These are phyloP conservation scores for Polypedilum pembai DNA, from an alignment of 1,140 invertebrate genomes.

Conservation along the genomic window DNA sequence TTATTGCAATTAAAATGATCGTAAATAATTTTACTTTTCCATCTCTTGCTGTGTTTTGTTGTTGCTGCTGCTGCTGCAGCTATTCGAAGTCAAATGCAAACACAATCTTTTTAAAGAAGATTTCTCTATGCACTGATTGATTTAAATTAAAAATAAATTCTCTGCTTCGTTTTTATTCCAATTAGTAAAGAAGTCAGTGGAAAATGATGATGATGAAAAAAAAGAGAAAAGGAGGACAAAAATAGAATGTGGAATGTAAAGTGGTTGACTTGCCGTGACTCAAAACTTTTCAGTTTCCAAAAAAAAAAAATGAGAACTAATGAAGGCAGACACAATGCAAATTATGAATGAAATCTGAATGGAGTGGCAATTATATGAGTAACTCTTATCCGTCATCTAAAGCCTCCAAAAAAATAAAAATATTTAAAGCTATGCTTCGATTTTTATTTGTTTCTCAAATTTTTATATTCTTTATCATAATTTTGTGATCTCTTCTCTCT, in stretches of 20 bases:
- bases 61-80: neutral
- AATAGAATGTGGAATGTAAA: slow-evolving; percentile 1
- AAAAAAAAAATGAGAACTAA: neutral
- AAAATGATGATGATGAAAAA: no score
- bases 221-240: neutral
- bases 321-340: slow-evolving; percentile 4
- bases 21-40: neutral
- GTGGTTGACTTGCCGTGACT: neutral
- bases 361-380: neutral
- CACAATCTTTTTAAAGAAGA: neutral
- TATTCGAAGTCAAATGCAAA: neutral
- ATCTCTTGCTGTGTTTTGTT: neutral
- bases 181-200: no score
- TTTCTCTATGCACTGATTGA: neutral
- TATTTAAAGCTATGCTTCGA: neutral
- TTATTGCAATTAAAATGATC: slow-evolving; percentile 13
- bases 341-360: slow-evolving; percentile 7
- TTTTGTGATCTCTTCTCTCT: slow-evolving; percentile 14
- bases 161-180: neutral
- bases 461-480: neutral
- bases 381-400: slow-evolving; percentile 8
- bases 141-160: neutral
- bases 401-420: no score
- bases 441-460: neutral
- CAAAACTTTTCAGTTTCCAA: no score